These are phyloP conservation scores for Electrona antarctica DNA, from an alignment of 2,113 vertebrate genomes.

Conservation along the genomic window DNA sequence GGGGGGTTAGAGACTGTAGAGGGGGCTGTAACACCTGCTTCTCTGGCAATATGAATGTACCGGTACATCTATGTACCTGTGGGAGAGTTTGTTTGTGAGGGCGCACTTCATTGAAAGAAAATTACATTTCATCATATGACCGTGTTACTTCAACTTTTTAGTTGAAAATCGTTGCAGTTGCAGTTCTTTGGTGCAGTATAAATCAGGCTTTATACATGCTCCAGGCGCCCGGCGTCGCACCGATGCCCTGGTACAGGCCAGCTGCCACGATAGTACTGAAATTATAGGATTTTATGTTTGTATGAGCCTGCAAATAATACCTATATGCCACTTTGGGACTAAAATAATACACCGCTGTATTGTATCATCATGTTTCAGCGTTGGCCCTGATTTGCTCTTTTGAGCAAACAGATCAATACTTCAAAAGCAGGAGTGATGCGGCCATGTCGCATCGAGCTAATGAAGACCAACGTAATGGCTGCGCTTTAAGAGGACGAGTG, in stretches of 20 bases:
- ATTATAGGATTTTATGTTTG: neutral
- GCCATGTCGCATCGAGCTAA: constrained; percentile 29
- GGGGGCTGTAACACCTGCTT: constrained; percentile 61
- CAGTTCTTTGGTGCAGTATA: too few species aligned
- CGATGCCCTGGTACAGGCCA: too few species aligned
- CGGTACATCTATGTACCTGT: constrained; percentile 39
- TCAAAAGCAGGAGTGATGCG: constrained; percentile 38
- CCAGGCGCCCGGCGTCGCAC: too few species aligned
- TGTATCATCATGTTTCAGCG: neutral
- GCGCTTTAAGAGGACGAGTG: too few species aligned
- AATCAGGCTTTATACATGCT: too few species aligned
- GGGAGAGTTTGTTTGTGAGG: constrained; percentile 16
- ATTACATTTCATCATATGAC: too few species aligned
- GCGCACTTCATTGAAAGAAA: too few species aligned
- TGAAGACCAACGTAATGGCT: constrained; percentile 11
- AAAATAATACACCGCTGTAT: neutral
- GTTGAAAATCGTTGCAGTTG: too few species aligned
- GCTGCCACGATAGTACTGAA: too few species aligned
- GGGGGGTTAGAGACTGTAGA: constrained; percentile 40
- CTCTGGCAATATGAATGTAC: constrained; percentile 47
- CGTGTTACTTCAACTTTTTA: too few species aligned
- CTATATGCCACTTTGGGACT: too few species aligned
- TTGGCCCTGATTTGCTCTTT: neutral
- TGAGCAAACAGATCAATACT: constrained; percentile 12
- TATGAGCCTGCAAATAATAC: too few species aligned